Conservation (phyloP, 2,113 vertebrate genomes). For the Diadophis punctatus region DNA sequence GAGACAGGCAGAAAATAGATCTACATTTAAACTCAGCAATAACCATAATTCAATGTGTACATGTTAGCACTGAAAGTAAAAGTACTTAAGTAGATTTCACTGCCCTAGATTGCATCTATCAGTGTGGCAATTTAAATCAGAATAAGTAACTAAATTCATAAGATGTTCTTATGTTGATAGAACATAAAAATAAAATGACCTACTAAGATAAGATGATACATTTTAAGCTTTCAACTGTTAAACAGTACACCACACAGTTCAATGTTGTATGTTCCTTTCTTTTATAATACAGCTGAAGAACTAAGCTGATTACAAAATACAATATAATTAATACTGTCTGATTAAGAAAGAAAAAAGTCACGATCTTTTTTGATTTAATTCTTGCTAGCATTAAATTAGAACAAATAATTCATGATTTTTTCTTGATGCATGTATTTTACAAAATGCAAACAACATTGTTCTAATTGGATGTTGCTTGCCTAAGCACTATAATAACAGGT, state of each 20-base stretch:
- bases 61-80: not conserved
- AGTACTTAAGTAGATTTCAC: not conserved
- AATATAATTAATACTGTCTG: conserved; percentile 30
- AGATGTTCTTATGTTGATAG: not conserved
- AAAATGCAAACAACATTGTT: conserved; percentile 15
- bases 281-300: conserved; percentile 19
- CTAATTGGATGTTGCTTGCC: not conserved
- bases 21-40: not conserved
- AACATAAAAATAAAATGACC: not conserved
- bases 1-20: not conserved
- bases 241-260: not conserved
- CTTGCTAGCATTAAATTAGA: conserved; percentile 31
- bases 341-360: conserved; percentile 49
- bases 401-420: conserved; percentile 32
- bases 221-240: not conserved
- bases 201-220: not conserved
- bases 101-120: not conserved
- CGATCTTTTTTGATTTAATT: conserved; percentile 25
- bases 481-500: not conserved
- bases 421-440: conserved; percentile 10
- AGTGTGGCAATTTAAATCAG: not conserved
- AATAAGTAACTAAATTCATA: not conserved
- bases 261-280: not conserved
- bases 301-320: conserved; percentile 11
- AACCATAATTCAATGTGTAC: not conserved